phyloP scores from a whole-genome alignment of 2,113 vertebrate genomes.

The Amazona guildingii region DNA sequence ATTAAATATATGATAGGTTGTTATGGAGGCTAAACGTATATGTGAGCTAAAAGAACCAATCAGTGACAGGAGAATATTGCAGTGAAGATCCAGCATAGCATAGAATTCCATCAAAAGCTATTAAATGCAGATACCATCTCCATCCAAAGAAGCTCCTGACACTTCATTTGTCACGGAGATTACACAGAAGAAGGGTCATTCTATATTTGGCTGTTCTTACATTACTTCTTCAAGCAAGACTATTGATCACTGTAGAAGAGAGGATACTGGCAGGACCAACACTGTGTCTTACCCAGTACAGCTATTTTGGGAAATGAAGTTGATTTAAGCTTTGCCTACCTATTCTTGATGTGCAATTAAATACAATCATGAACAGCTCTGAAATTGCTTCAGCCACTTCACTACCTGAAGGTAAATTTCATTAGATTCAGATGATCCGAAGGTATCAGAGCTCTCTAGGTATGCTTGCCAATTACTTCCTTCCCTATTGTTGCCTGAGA shows the following conservation, averaged over 20 bases:
- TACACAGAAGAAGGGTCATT: neutral
- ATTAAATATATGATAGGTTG: neutral
- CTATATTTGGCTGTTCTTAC: conserved; percentile 7
- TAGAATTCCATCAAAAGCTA: conserved; percentile 2
- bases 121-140: neutral
- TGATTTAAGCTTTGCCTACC: neutral
- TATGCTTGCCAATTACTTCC: neutral
- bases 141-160: conserved; percentile 2
- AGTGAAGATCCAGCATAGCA: neutral
- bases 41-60: neutral
- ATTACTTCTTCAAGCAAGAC: neutral
- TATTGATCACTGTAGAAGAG: conserved; percentile 12
- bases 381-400: neutral
- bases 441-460: neutral
- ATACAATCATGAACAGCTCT: neutral
- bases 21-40: neutral
- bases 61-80: neutral
- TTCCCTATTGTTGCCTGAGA: neutral
- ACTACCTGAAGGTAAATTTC: neutral
- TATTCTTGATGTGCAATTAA: neutral
- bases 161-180: neutral
- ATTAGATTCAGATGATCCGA: neutral
- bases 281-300: neutral
- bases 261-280: neutral
- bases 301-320: conserved; percentile 8